Base-by-base conservation (phyloP, 2,888 invertebrate species). In the Ophion slaviceki region DNA sequence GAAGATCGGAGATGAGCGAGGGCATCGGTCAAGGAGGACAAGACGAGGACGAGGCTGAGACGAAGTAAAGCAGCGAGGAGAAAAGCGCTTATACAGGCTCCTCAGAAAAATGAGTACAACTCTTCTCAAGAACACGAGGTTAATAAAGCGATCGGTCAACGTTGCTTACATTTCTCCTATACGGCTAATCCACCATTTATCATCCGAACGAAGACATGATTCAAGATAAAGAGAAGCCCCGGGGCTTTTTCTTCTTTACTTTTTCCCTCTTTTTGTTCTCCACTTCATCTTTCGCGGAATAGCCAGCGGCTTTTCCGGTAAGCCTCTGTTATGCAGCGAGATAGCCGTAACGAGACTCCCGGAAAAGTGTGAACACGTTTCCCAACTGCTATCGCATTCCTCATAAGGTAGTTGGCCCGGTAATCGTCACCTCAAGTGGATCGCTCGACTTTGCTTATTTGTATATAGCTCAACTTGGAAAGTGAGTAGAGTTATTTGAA, bases 81-180 rank as follows among this genome's bases (percentile, higher is more conserved):
- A 47, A 7, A 53, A 24, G 45, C 28, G 17, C 67, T 77, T 70
- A 64, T 45, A 28, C 45, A 24, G 47, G 68, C 75, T 71, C 57
- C 47, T 72, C 40, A 74, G 80, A 83, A 80, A 83, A 80, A 84
- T 77, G 70, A 76, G 80, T 74, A 80, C 83, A 66, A 78, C 82
- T 84, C 80, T 74, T 84, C 64, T 70, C 66, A 76, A 57, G 28
- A 88, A 88, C 89, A 91, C 90, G 88, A 87, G 87, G 89, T 91
- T 92, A 91, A 92, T 91, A 91, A 90, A 91, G 89, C 89, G 89
- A 92, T 92, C 91, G 91, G 91, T 92, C 92, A 92, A 89, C 84
- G 90, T 89, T 90, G 86, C 89, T 86, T 80, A 81, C 70, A 61
- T 71, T 86, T 62, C 62, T 77, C 57, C 75, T 45, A 20, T 78